Evolutionary conservation across 2,888 invertebrate species (phyloP), one percentile per base, ranked within the genome.

Genomic region (Idaea biselata): DNA sequence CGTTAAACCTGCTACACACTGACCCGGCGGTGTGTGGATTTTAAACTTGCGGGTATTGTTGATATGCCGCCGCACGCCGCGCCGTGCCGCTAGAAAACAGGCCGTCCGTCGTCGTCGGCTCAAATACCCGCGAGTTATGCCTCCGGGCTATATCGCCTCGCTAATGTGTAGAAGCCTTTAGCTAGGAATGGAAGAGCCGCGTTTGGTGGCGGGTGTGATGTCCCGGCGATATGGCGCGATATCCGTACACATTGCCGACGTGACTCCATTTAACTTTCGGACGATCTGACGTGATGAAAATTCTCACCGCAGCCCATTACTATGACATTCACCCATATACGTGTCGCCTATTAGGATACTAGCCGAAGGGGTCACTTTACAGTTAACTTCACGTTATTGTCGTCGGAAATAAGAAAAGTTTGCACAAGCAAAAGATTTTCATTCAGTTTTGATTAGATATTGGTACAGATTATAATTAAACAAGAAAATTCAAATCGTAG

Each of bases 251-350:
- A 72, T 70, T 73, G 68, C 69, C 72, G 74, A 80, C 81, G 79
- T 78, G 79, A 78, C 76, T 80, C 74, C 73, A 78, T 79, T 78
- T 74, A 79, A 77, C 73, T 78, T 79, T 72, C 65, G 69, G 72
- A 73, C 72, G 70, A 72, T 77, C 77, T 73, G 73, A 75, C 73
- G 71, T 70, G 75, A 72, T 73, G 72, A 72, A 75, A 79, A 75
- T 72, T 72, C 71, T 69, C 67, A 69, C 66, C 63, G 68, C 71
- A 67, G 62, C 67, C 70, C 65, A 69, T 73, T 72, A 71, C 66
- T 66, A 60, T 65, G 61, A 55, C 62, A 59, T 68, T 68, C 68
- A 63, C 68, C 72, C 72, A 72, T 68, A 72, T 68, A 70, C 68
- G 68, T 64, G 64, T 55, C 72, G 65, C 68, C 70, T 69, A 72